A percentile compares a stretch with the other conserved stretches of the same genome.
Conservation (phyloP, 1,140 invertebrate species). For the Aphidius ervi region DNA sequence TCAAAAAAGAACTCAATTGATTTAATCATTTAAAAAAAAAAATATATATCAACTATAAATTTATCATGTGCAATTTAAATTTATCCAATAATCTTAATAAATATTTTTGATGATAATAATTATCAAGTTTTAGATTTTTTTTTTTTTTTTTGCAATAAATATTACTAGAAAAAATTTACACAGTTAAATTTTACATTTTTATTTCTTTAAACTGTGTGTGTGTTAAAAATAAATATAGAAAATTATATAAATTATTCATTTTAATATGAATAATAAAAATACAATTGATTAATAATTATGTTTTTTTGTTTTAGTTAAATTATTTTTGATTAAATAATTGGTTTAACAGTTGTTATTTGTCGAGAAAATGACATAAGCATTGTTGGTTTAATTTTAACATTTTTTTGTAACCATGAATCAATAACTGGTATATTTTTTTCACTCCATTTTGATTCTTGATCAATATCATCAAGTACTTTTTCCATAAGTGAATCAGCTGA, state of each 20-base stretch:
- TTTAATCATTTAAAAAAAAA: constrained; percentile 16
- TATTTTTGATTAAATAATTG: background rate
- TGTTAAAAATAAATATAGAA: too few relatives aligned
- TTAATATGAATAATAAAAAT: too few relatives aligned
- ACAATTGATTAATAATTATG: too few relatives aligned
- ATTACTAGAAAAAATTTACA: too few relatives aligned
- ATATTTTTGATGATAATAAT: too few relatives aligned
- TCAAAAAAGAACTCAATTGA: constrained; percentile 68
- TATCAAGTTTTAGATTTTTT: too few relatives aligned
- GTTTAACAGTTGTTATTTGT: constrained; percentile 1
- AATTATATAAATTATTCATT: too few relatives aligned
- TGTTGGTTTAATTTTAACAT: constrained; percentile 36
- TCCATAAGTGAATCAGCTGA: constrained; percentile 64
- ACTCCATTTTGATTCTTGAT: constrained; percentile 67
- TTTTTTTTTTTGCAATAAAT: too few relatives aligned
- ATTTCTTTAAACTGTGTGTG: too few relatives aligned
- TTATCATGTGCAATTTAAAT: background rate
- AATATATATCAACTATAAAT: background rate
- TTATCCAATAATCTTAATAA: too few relatives aligned
- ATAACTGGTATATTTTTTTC: constrained; percentile 67
- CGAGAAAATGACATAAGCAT: constrained; percentile 6
- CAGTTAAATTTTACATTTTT: too few relatives aligned
- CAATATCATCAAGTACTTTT: constrained; percentile 63
- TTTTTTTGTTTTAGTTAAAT: background rate
- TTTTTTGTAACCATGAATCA: constrained; percentile 62